A percentile compares a stretch with the other conserved stretches of the same genome.
Evolutionary conservation across 2,888 invertebrate genomes (phyloP).

Genomic region (Dorcus hopei): DNA sequence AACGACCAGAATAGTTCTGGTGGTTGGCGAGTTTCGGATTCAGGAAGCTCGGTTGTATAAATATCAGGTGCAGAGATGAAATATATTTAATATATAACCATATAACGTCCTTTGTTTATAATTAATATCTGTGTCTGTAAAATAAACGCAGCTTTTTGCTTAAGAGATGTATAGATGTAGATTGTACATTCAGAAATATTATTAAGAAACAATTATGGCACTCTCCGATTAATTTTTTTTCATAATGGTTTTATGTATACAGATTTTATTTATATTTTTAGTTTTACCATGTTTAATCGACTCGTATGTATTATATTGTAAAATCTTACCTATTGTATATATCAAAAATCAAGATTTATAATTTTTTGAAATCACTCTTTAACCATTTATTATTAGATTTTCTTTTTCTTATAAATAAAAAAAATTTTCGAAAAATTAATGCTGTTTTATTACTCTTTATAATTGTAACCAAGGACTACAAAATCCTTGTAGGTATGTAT

Average conservation of each 20-base stretch:
- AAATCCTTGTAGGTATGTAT: too few species aligned
- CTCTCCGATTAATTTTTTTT: constrained; percentile 24
- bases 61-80: constrained; percentile 27
- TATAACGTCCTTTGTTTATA: constrained; percentile 37
- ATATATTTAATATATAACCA: constrained; percentile 29
- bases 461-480: too few species aligned
- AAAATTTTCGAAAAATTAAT: too few species aligned
- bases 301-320: constrained; percentile 39
- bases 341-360: constrained; percentile 28
- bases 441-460: too few species aligned
- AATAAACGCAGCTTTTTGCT: constrained; percentile 37
- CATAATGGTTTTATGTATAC: constrained; percentile 20
- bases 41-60: constrained; percentile 15
- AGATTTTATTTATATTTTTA: constrained; percentile 23
- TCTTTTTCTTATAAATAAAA: too few species aligned
- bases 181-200: constrained; percentile 27
- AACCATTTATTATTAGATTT: too few species aligned
- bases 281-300: constrained; percentile 14
- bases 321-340: constrained; percentile 46
- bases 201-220: constrained; percentile 17
- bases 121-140: constrained; percentile 32
- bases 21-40: constrained; percentile 14
- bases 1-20: constrained; percentile 3
- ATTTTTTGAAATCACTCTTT: too few species aligned
- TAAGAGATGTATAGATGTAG: constrained; percentile 29